These are phyloP conservation scores for Sebastes cheni DNA, from an alignment of 2,797 vertebrate species.

Conservation along the genomic window DNA sequence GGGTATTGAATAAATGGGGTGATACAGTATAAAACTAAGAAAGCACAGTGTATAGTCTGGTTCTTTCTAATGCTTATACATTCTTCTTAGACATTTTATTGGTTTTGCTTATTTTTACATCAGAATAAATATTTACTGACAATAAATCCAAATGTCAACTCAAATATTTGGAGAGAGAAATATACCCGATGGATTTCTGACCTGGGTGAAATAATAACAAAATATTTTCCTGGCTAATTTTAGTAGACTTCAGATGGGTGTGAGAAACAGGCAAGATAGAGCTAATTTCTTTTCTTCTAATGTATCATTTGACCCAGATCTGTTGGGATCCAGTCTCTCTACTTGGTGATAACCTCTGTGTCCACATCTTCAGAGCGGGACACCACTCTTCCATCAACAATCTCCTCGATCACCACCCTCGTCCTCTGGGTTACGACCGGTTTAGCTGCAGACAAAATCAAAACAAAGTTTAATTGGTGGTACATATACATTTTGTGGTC, in stretches of 20 bases:
- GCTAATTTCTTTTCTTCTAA: not conserved
- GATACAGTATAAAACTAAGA: not conserved
- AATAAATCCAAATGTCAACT: not conserved
- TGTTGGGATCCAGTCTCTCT: not conserved
- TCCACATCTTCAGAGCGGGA: constrained; percentile 73
- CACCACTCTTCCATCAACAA: constrained; percentile 88
- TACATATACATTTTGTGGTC: too few species aligned
- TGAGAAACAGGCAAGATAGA: not conserved
- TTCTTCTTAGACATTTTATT: not conserved
- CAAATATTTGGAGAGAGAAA: not conserved
- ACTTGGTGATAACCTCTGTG: constrained; percentile 16
- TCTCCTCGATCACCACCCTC: constrained; percentile 87
- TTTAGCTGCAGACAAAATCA: constrained; percentile 37
- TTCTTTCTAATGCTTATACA: not conserved
- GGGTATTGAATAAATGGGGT: not conserved
- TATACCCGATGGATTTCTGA: not conserved
- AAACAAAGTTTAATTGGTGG: not conserved
- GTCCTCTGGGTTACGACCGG: constrained; percentile 80
- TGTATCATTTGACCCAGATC: not conserved
- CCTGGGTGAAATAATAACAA: not conserved
- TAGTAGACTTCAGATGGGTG: not conserved
- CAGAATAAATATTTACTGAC: constrained; percentile 17
- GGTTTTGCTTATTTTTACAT: not conserved
- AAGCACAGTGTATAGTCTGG: not conserved
- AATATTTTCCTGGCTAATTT: not conserved